phyloP scores from a whole-genome alignment of 2,888 invertebrate species.

The Odontothrips loti region DNA sequence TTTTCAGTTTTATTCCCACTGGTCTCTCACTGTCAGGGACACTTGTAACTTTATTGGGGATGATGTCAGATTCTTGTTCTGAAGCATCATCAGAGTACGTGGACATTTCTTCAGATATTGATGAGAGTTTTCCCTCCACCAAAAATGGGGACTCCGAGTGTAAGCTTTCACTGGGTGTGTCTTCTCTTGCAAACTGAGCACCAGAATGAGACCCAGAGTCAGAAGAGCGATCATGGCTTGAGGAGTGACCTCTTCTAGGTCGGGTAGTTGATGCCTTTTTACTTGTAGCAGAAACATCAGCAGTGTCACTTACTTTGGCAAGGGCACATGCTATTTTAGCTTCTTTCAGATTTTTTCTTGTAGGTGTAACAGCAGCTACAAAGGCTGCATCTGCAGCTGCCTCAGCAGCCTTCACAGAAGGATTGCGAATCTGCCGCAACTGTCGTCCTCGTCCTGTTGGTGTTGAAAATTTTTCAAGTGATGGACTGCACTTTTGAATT shows the following conservation, averaged over 20 bases:
- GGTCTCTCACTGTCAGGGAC: background rate
- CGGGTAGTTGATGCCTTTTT: background rate
- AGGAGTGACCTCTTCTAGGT: background rate
- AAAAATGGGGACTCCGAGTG: background rate
- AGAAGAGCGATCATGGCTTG: background rate
- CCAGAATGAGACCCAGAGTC: background rate
- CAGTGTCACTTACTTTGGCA: background rate
- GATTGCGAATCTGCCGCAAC: background rate
- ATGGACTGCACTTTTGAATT: too few relatives aligned
- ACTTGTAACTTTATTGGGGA: background rate
- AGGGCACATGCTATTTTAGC: constrained; percentile 9
- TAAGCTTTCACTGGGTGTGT: background rate
- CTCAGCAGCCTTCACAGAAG: background rate
- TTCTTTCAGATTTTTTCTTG: constrained; percentile 14
- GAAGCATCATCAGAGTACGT: background rate
- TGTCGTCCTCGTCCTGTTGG: background rate
- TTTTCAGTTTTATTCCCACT: background rate
- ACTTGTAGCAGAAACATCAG: background rate
- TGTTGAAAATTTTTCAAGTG: too few relatives aligned
- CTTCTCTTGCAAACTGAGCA: too few relatives aligned
- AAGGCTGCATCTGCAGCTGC: constrained; percentile 6
- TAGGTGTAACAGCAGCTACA: constrained; percentile 7
- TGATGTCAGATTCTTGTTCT: background rate
- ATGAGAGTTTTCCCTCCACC: background rate
- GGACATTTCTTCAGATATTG: background rate